Evolutionary conservation across 2,888 invertebrate genomes (phyloP), one percentile per base, ranked within the genome.

Genomic region (Microctonus hyperodae): DNA sequence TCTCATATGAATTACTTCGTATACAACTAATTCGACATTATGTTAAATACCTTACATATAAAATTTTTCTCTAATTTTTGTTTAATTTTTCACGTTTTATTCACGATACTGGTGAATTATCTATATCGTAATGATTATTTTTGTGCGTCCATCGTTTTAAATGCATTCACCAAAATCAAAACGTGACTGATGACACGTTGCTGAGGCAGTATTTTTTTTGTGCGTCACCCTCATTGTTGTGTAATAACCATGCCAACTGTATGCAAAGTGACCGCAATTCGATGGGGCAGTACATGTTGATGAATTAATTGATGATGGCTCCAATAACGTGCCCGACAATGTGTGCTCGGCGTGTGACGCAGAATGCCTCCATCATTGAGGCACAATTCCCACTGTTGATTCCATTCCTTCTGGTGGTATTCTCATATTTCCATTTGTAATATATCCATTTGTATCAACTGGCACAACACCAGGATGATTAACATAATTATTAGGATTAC

Each of bases 381-480:
- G 79, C 59, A 78, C 77, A 68, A 79, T 81, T 53, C 77, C 79
- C 70, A 79, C 82, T 61, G 77, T 81, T 71, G 86, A 83, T 81
- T 87, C 88, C 87, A 86, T 87, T 81, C 87, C 88, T 81, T 88
- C 88, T 64, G 88, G 87, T 72, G 87, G 87, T 72, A 87, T 85
- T 72, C 87, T 83, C 74, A 87, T 85, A 74, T 84, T 86, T 71
- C 88, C 87, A 74, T 86, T 87, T 68, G 86, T 86, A 69, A 87
- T 81, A 70, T 86, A 86, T 56, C 87, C 87, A 73, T 87, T 88
- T 48, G 85, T 80, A 67, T 84, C 84, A 33, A 81, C 76, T 51
- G 78, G 76, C 57, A 82, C 77, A 44, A 77, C 76, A 3, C 77
- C 75, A 4, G 77, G 74, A 57, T 78, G 77, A 68, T 73, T 77